A percentile compares a stretch with the other conserved stretches of the same genome.
These are phyloP conservation scores for Orestias chungarensis DNA, from an alignment of 2,797 vertebrate genomes.

Conservation along the genomic window DNA sequence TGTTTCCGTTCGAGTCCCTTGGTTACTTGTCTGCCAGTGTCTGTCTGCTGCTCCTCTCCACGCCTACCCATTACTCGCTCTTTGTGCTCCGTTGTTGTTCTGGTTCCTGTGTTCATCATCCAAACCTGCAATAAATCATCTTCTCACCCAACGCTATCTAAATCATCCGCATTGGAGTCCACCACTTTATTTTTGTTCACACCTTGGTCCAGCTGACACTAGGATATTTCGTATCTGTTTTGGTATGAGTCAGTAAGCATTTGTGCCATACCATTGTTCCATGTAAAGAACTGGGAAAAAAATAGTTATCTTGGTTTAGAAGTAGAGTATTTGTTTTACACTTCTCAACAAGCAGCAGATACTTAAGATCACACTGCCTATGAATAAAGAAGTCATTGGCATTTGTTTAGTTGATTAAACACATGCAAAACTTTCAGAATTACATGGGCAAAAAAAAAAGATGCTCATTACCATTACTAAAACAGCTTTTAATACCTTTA, in stretches of 20 bases:
- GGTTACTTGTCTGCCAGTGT: no score
- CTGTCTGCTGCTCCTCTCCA: no score
- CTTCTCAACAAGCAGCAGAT: background rate
- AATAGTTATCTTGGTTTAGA: background rate
- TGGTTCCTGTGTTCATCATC: no score
- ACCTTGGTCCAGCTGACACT: no score
- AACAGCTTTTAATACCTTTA: background rate
- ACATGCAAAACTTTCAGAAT: conserved; percentile 1
- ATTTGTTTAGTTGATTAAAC: background rate
- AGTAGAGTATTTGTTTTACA: background rate
- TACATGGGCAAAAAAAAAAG: background rate
- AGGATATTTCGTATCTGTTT: background rate
- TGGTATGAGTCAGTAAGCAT: background rate
- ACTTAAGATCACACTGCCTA: background rate
- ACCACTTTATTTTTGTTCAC: no score
- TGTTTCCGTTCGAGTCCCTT: no score
- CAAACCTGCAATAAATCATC: no score
- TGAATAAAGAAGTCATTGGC: background rate
- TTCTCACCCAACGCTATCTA: no score
- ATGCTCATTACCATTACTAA: background rate
- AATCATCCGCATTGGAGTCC: background rate
- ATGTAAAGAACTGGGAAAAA: background rate
- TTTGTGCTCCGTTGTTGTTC: no score
- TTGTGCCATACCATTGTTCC: background rate
- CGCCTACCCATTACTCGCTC: no score